Conservation (phyloP, 2,888 invertebrate genomes). For the Melanargia galathea region DNA sequence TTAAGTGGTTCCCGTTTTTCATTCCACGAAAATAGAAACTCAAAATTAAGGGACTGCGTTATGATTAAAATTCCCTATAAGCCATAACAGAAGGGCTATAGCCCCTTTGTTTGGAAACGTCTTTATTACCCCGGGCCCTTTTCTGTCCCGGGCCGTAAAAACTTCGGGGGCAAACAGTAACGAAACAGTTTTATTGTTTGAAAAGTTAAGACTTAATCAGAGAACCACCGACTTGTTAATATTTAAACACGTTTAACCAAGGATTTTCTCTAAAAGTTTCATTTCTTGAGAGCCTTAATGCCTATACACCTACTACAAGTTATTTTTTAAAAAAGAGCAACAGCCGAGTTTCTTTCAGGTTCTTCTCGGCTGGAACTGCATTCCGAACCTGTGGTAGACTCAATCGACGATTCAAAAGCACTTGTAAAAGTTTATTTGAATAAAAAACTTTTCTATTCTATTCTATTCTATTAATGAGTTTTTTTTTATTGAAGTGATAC, state of each 20-base stretch:
- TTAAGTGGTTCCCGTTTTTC: background rate
- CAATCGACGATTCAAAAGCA: too few relatives aligned
- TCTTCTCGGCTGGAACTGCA: too few relatives aligned
- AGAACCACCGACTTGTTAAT: background rate
- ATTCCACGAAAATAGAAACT: background rate
- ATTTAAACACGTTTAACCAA: background rate
- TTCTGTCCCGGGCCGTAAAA: background rate
- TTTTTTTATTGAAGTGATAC: too few relatives aligned
- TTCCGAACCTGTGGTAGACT: too few relatives aligned
- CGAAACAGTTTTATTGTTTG: constrained; percentile 10
- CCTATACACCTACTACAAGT: too few relatives aligned
- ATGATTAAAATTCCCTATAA: constrained; percentile 11
- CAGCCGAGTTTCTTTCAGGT: too few relatives aligned
- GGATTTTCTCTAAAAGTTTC: background rate
- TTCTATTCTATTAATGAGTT: too few relatives aligned
- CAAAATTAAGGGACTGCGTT: background rate
- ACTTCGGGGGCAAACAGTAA: background rate
- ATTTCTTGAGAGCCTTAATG: background rate
- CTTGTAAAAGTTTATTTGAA: too few relatives aligned
- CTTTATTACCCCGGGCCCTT: constrained; percentile 1
- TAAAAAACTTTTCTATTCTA: too few relatives aligned
- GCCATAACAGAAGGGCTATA: background rate
- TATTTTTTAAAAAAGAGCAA: too few relatives aligned
- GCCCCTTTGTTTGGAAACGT: constrained; percentile 8
- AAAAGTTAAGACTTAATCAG: constrained; percentile 3